phyloP scores from a whole-genome alignment of 2,888 invertebrate genomes.

The Aleiodes leptofemur region DNA sequence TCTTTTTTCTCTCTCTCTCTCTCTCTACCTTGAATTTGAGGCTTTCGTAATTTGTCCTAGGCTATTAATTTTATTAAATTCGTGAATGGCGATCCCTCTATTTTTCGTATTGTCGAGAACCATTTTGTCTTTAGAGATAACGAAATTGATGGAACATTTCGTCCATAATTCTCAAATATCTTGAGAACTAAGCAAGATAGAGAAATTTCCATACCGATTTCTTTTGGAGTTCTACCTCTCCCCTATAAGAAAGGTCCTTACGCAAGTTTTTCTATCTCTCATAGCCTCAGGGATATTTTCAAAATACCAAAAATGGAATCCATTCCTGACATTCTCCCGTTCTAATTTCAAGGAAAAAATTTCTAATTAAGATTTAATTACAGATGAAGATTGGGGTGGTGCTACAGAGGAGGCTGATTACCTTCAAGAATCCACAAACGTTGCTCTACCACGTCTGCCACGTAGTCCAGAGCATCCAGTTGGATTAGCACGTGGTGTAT shows the following conservation, averaged over 20 bases:
- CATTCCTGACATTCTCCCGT: not conserved
- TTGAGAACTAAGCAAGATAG: no score
- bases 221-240: no score
- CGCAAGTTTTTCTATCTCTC: not conserved
- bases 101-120: no score
- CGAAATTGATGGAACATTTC: not conserved
- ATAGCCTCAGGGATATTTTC: not conserved
- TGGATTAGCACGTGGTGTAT: slow-evolving; percentile 59
- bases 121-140: no score
- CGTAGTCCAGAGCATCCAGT: slow-evolving; percentile 68
- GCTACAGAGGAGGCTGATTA: slow-evolving; percentile 69
- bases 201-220: no score
- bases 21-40: slow-evolving; percentile 14
- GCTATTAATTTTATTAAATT: not conserved
- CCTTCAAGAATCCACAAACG: slow-evolving; percentile 63
- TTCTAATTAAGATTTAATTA: not conserved
- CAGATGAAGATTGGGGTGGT: slow-evolving; percentile 85
- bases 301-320: not conserved
- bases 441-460: slow-evolving; percentile 69
- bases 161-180: no score
- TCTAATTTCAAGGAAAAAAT: not conserved
- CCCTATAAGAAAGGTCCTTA: no score
- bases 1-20: no score
- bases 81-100: no score
- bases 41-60: slow-evolving; percentile 17